A percentile compares a stretch with the other conserved stretches of the same genome.
Evolutionary conservation across 1,140 invertebrate species (phyloP).

Genomic region (Aphis craccivora): DNA sequence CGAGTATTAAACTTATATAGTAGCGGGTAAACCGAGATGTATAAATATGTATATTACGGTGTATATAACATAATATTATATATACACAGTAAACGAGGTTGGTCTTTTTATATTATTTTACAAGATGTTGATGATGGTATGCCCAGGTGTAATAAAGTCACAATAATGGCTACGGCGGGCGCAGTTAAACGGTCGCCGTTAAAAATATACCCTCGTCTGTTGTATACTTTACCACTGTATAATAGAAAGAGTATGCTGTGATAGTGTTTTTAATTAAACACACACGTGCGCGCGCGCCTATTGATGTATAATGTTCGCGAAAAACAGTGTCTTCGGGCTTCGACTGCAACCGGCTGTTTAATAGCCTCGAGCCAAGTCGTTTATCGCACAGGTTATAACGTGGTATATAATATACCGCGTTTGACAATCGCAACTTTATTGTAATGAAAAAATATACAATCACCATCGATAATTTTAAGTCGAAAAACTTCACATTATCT

Average conservation of each 20-base stretch:
- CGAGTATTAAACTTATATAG: not conserved
- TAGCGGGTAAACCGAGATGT: not conserved
- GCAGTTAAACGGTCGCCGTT: not conserved
- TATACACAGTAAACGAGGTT: not conserved
- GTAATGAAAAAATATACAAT: not conserved
- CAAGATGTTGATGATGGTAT: constrained; percentile 26
- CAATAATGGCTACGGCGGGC: not conserved
- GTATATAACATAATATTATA: not conserved
- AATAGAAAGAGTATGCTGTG: not conserved
- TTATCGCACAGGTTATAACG: not conserved
- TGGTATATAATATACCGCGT: not conserved
- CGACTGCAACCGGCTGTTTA: not conserved
- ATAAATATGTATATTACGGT: not conserved
- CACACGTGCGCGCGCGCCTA: not conserved
- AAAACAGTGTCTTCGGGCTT: not conserved
- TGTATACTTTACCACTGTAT: not conserved
- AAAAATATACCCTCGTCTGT: constrained; percentile 24
- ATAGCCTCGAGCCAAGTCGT: not conserved
- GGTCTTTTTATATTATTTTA: not conserved
- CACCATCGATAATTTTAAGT: not conserved
- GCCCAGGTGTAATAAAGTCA: constrained; percentile 19
- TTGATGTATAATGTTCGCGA: not conserved
- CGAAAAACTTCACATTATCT: not conserved
- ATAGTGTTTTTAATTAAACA: constrained; percentile 25
- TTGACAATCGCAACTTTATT: not conserved